phyloP scores from a whole-genome alignment of 2,888 invertebrate species.

The Hermodice carunculata region DNA sequence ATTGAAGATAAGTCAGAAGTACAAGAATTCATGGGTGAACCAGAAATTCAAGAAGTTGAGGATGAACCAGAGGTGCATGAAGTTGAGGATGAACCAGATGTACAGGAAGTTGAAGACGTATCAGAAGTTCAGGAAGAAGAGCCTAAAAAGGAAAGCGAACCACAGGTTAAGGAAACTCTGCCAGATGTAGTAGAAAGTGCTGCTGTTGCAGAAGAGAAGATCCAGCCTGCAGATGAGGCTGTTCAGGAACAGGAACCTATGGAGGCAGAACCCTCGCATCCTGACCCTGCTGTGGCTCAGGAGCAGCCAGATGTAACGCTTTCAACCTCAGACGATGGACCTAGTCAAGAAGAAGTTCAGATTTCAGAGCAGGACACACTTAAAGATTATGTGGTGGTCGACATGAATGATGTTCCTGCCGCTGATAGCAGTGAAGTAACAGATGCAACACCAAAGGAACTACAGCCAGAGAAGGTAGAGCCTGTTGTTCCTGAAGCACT shows the following conservation, averaged over 20 bases:
- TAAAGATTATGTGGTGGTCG: constrained; percentile 55
- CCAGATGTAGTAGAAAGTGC: constrained; percentile 13
- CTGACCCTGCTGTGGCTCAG: background rate
- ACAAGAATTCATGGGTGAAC: background rate
- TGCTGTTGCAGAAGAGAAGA: background rate
- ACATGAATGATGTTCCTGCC: constrained; percentile 53
- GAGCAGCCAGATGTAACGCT: background rate
- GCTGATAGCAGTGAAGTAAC: constrained; percentile 50
- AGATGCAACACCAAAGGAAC: constrained; percentile 41
- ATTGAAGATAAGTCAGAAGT: background rate
- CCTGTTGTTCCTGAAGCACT: constrained; percentile 6
- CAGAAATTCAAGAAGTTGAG: background rate
- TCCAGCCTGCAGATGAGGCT: constrained; percentile 1
- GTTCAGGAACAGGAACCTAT: background rate
- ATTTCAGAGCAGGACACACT: background rate
- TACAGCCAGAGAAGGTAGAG: background rate
- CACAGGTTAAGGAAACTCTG: constrained; percentile 11
- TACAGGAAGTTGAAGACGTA: background rate
- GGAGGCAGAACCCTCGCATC: background rate
- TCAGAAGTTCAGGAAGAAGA: constrained; percentile 8
- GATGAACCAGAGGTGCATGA: background rate
- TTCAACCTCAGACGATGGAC: constrained; percentile 2
- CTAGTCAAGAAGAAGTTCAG: too few relatives aligned
- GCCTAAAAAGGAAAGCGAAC: background rate
- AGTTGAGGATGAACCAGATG: background rate